Evolutionary conservation across 2,797 vertebrate species (phyloP).

Genomic region (Chiloscyllium punctatum): DNA sequence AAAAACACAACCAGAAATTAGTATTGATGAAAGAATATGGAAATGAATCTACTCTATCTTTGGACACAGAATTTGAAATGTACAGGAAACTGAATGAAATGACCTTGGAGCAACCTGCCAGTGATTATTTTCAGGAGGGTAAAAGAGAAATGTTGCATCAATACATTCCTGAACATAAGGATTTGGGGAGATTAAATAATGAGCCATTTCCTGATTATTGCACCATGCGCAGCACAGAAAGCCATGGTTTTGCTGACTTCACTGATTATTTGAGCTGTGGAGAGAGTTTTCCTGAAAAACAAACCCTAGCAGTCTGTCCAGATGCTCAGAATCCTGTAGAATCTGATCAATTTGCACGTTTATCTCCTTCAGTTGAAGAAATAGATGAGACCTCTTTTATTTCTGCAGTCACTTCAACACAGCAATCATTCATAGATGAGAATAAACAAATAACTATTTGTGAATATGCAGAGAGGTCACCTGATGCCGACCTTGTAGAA

Average conservation of each 20-base stretch:
- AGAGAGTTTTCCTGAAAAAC: not conserved
- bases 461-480: not conserved
- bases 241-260: not conserved
- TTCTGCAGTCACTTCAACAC: slow-evolving; percentile 29
- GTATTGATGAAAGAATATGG: not conserved
- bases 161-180: slow-evolving; percentile 9
- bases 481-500: not conserved
- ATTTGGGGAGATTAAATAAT: not conserved
- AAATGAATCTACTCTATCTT: not conserved
- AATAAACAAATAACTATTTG: not conserved
- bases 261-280: not conserved
- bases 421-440: not conserved
- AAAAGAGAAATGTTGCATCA: not conserved
- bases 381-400: not conserved
- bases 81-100: slow-evolving; percentile 28
- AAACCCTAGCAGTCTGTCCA: not conserved
- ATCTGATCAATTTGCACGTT: not conserved
- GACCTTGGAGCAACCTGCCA: not conserved
- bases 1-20: not conserved
- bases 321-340: not conserved
- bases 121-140: not conserved
- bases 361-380: not conserved
- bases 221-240: slow-evolving; percentile 8
- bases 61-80: slow-evolving; percentile 34
- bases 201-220: slow-evolving; percentile 5